Evolutionary conservation across 2,797 vertebrate species (phyloP), one percentile per base, ranked within the genome.

Genomic region (Enteromius afrohamiltoni): DNA sequence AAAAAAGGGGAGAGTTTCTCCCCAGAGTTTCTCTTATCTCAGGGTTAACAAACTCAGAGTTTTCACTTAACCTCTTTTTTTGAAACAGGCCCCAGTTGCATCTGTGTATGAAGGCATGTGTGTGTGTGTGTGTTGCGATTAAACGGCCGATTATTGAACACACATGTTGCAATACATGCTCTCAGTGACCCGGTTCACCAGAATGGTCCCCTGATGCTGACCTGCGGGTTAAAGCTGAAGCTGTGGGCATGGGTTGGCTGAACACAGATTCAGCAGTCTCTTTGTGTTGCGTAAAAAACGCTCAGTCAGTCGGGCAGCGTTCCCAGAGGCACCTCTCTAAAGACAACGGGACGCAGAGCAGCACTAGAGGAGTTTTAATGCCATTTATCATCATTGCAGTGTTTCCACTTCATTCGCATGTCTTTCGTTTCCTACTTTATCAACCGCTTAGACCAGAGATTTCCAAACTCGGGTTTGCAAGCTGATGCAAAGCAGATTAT

Each of bases 241-340:
- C 55, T 45, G 10, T 14, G 42, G 17, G 1, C 47, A 68, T 53
- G 47, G 9, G 26, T 81, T 49, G 31, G 23, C 67, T 37, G 42
- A 65, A 49, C 60, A 67, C 80, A 76, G 17, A 55, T 83, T 83
- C 80, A 83, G 80, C 80, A 76, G 17, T 83, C 71, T 58, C 73
- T 75, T 83, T 83, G 80, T 83, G 71, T 75, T 75, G 71, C 2
- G 58, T 49, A 51, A 82, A 51, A 82, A 82, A 37, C 42, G 55
- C 80, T 83, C 80, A 16, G 80, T 83, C 71, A 76, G 80, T 55
- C 45, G 58, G 80, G 71, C 71, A 45, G 47, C 8, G 14, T 82
- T 82, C 80, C 80, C 80, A 75, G 70, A 74, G 31, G 40, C 47
- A 11, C 80, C n/a, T 55, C 45, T 65, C 13, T 68, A 76, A 67